These are phyloP conservation scores for Pagrus major DNA, from an alignment of 2,113 vertebrate species.

Conservation along the genomic window DNA sequence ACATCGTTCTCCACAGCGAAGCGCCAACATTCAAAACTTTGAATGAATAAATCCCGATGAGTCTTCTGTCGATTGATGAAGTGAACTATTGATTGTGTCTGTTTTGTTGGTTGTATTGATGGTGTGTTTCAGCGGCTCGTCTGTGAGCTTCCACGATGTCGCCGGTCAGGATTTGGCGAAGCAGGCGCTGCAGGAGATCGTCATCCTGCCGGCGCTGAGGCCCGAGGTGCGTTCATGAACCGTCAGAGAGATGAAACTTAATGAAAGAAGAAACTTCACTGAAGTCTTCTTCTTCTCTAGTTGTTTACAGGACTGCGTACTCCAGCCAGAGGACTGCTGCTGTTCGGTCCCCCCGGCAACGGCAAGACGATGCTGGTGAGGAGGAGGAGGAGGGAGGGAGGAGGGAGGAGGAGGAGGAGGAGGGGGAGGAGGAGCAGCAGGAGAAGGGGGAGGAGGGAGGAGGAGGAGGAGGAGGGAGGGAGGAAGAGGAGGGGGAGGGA, in stretches of 20 bases:
- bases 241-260: neutral
- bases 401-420: no score
- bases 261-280: neutral
- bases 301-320: conserved; percentile 27
- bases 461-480: no score
- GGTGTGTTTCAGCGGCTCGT: conserved; percentile 48
- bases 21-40: no score
- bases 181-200: conserved; percentile 94
- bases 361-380: conserved; percentile 45
- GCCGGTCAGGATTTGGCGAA: conserved; percentile 93
- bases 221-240: conserved; percentile 85
- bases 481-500: no score
- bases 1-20: no score
- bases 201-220: conserved; percentile 92
- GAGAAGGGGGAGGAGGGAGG: no score
- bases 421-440: no score
- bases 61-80: no score
- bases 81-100: neutral
- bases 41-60: no score
- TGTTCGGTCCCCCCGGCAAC: conserved; percentile 33
- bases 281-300: conserved; percentile 19
- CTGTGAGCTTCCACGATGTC: conserved; percentile 90
- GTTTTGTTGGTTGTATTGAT: neutral
- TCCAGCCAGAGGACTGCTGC: conserved; percentile 38
- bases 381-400: no score